Evolutionary conservation across 1,140 invertebrate species (phyloP).

Genomic region (Drosophila leontia): DNA sequence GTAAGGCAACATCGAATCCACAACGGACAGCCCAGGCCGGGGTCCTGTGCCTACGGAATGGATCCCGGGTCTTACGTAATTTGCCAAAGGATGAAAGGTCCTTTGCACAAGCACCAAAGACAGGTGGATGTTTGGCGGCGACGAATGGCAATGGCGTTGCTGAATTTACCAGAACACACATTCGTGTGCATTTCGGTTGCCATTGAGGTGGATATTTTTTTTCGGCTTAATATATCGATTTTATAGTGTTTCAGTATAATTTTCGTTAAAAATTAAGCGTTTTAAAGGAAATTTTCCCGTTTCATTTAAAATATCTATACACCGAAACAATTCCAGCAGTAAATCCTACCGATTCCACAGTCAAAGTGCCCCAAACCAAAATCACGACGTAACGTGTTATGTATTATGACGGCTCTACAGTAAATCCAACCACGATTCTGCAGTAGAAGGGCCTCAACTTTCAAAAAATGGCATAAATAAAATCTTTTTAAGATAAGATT

Average conservation of each 20-base stretch:
- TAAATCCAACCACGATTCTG: no score
- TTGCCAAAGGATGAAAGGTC: conserved; percentile 19
- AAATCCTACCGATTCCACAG: no score
- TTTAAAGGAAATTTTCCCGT: neutral
- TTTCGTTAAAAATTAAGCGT: neutral
- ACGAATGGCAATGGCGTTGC: no score
- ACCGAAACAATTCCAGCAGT: no score
- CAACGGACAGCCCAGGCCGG: neutral
- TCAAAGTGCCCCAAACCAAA: no score
- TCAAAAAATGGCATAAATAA: no score
- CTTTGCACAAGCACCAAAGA: conserved; percentile 27
- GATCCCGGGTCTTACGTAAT: conserved; percentile 17
- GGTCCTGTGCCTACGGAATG: conserved; percentile 21
- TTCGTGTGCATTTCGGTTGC: neutral
- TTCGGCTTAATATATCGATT: conserved; percentile 4
- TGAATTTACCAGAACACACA: conserved; percentile 13
- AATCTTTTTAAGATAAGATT: no score
- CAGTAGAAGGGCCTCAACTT: no score
- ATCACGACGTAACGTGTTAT: no score
- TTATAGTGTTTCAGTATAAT: neutral
- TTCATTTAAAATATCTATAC: no score
- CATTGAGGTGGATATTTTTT: conserved; percentile 3
- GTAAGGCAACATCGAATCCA: conserved; percentile 12
- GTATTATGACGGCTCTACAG: no score
- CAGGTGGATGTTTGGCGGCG: conserved; percentile 9